Base-by-base conservation (phyloP, 1,140 invertebrate species). In the Cotesia glomerata region DNA sequence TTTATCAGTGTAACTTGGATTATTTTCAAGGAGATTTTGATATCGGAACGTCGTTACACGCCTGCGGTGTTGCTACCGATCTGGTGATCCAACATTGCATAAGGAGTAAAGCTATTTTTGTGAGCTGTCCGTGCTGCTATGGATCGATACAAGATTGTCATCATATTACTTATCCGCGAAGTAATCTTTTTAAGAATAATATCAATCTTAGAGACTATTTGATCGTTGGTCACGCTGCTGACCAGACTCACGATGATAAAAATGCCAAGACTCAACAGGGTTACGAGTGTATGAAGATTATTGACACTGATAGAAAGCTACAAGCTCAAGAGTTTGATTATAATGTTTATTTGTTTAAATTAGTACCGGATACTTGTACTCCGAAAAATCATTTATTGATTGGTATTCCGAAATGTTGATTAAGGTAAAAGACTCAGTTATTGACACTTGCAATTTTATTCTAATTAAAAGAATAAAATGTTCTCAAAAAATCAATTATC, bases 41-140 rank as follows among this genome's bases (percentile, higher is more conserved):
- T 76, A 91, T 98, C 74, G 97, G 97, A 2, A 80, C 76, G 16
- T 94, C 93, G 11, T 85, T 99, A 56, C 97, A 98, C 88, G 97
- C 96, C 2, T 99, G 97, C 87, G 97, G 97, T 13, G 93, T 96
- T 9, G 96, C 96, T 3, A 98, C 95, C 11, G 97, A 99, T 87
- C 90, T 98, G 70, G 96, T 98, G 0, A 88, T 98, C 61, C 90
- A 95, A 73, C 93, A 93, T 76, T 98, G 96, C 82, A 89, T 95
- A 2, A 82, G 89, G 26, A 90, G 90, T 13, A 89, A 90, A 63
- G 96, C 96, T 0, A 89, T 92, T 70, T 97, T 98, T 89, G 93
- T 97, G 3, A 90, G 95, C 68, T 97, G 95, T 84, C 97, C 97
- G 1, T 99, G 97, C 84, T 99, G 97, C 83, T 98, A 98, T 86